Evolutionary conservation across 2,888 invertebrate species (phyloP), one percentile per base, ranked within the genome.

Genomic region (Drosophila formosana): DNA sequence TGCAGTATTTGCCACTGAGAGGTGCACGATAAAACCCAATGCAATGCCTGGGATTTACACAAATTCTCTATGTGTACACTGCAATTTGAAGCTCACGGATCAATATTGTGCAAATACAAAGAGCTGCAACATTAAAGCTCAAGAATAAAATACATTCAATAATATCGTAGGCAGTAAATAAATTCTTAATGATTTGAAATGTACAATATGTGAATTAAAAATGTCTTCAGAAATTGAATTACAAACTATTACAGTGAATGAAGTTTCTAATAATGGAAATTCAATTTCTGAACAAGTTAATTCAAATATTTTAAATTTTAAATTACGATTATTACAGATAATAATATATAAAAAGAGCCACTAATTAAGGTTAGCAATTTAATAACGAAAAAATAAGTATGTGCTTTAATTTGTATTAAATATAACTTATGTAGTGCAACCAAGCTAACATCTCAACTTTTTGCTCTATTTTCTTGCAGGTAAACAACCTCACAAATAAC

Each of bases 391-490:
- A 23, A 13, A 25, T 9, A 23, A 3, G 32, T 32, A 32, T 32
- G 3, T 30, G 7, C 8, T 30, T 3, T 7, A 30, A 7, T 8
- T 32, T 7, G 32, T 32, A 8, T 32, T 32, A 1, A 8, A 32
- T 32, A 32, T 32, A 1, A 32, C 2, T 34, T 9, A 3, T 34
- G 4, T 11, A 11, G 11, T 9, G 34, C 3, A 34, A 11, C 1
- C 1, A 26, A 45, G 43, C 65, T 66, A 63, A 61, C 65, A 8
- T 25, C 39, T 13, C 7, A 25, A 60, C 26, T 53, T 28, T 53
- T 3, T 28, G 6, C 34, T 60, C 18, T 37, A 39, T n/a, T 58
- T 26, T 76, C 37, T 41, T 75, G 6, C 73, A 78, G 78, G 78
- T 78, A 79, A 78, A 43, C 52, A 66, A 66, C 34, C 28, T 7